These are phyloP conservation scores for Nephrotoma appendiculata DNA, from an alignment of 2,888 invertebrate species.

Conservation along the genomic window DNA sequence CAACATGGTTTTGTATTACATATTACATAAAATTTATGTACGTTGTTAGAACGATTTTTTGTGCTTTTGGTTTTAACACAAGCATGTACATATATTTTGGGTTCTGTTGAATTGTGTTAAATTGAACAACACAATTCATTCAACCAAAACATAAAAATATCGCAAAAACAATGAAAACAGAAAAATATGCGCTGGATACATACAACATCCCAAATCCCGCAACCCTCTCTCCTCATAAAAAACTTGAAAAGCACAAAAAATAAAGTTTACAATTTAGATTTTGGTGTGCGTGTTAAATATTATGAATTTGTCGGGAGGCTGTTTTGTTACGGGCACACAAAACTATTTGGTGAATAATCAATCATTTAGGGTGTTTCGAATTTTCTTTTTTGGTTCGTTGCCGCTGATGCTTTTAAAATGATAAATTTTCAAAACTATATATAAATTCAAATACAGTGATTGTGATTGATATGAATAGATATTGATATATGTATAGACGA, in stretches of 20 bases:
- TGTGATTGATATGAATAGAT: not conserved
- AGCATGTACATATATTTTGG: not conserved
- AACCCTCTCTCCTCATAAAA: not conserved
- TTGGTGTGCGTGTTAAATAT: not conserved
- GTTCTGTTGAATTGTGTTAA: not conserved
- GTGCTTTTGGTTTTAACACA: not conserved
- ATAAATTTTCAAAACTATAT: not conserved
- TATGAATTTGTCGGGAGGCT: not conserved
- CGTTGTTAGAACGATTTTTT: not conserved
- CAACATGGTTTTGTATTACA: not conserved
- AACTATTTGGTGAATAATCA: not conserved
- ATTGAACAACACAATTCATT: not conserved
- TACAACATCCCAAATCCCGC: not conserved
- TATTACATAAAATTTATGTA: not conserved
- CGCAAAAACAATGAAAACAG: not conserved
- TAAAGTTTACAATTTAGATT: not conserved
- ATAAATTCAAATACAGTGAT: not conserved
- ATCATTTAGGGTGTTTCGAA: not conserved
- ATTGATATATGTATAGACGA: not conserved
- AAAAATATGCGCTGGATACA: too few species aligned
- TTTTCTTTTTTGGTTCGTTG: not conserved
- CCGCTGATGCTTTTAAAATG: not conserved
- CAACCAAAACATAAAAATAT: not conserved
- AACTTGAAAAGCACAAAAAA: not conserved
- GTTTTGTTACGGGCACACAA: not conserved